Evolutionary conservation across 1,140 invertebrate genomes (phyloP).

Genomic region (Brachionus plicatilis): DNA sequence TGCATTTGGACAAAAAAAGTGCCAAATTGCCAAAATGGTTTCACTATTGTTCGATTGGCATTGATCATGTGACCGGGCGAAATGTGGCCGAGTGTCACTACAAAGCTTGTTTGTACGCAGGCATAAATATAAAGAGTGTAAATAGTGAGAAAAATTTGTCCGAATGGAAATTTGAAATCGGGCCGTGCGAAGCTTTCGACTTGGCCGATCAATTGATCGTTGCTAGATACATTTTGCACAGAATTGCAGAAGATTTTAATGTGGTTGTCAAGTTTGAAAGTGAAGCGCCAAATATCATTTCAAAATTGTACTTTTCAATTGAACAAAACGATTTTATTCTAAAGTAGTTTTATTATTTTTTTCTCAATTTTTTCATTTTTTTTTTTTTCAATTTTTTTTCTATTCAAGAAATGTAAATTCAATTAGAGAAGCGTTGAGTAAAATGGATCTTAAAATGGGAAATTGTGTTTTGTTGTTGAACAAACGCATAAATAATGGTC

Average conservation of each 20-base stretch:
- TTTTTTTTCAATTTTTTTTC: not conserved
- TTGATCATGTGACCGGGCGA: conserved; percentile 71
- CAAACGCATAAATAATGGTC: not conserved
- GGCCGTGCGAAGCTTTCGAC: conserved; percentile 71
- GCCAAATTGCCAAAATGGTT: conserved; percentile 54
- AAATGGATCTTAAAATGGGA: not conserved
- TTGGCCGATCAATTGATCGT: conserved; percentile 86
- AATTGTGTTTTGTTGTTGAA: not conserved
- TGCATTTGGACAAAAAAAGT: not conserved
- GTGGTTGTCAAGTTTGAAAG: conserved; percentile 73
- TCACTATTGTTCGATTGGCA: conserved; percentile 91
- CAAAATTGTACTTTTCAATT: conserved; percentile 17
- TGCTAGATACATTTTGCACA: conserved; percentile 68
- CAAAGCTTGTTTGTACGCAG: conserved; percentile 69
- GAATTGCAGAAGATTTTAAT: conserved; percentile 83
- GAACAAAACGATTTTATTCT: not conserved
- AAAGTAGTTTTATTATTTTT: not conserved
- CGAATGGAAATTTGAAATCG: conserved; percentile 61
- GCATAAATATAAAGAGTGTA: conserved; percentile 76
- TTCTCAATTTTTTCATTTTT: not conserved
- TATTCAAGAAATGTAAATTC: not conserved
- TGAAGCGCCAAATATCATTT: not conserved
- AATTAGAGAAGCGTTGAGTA: not conserved
- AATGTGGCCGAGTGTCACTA: conserved; percentile 85
- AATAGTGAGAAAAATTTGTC: conserved; percentile 91